Base-by-base conservation (phyloP, 2,113 vertebrate species). In the Chitala chitala region DNA sequence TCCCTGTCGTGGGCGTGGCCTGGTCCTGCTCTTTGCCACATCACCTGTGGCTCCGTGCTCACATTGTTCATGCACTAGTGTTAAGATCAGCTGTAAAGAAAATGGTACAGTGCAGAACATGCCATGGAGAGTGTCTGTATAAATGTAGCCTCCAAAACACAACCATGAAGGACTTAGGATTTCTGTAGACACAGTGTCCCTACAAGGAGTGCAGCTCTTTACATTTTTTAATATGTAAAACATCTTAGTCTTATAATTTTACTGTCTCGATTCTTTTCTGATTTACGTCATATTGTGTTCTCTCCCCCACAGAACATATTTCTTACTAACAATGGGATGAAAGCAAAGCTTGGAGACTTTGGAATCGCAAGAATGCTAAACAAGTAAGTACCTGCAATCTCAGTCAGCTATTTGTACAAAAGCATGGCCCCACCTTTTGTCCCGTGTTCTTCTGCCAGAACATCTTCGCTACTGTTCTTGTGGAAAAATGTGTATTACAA, bases 331-430 rank as follows among this genome's bases (percentile, higher is more conserved):
- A 91, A 92, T 64, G 94, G 90, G 76, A 88, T 76, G 75, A 83
- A 89, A 83, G 93, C 88, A 50, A 97, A 98, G 83, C 93, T 98
- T 44, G 96, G 95, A 33, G 96, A 98, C 87, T 98, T 98, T 77
- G 95, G 96, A 77, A 95, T 94, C 51, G 96, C 95, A 77, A 92
- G 91, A 82, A 88, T 93, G 82, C 78, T 98, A 78, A 96, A 91
- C 88, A 94, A 92, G 96, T 97, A 87, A 91, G 92, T 87, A 38
- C 0, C 26, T 63, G 48, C 54, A 61, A 69, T 77, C 54, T 15
- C 36, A 40, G 4, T 22, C 40, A 55, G 44, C 50, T 72, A 40
- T 42, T 36, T 44, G n/a, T 26, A 15, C n/a, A 26, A 22, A 12
- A 66, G 40, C 6, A 10, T 8, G 9, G 55, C 69, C 61, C 53